A percentile compares a stretch with the other conserved stretches of the same genome.
These are phyloP conservation scores for Zygaena filipendulae DNA, from an alignment of 2,888 invertebrate genomes.

Conservation along the genomic window DNA sequence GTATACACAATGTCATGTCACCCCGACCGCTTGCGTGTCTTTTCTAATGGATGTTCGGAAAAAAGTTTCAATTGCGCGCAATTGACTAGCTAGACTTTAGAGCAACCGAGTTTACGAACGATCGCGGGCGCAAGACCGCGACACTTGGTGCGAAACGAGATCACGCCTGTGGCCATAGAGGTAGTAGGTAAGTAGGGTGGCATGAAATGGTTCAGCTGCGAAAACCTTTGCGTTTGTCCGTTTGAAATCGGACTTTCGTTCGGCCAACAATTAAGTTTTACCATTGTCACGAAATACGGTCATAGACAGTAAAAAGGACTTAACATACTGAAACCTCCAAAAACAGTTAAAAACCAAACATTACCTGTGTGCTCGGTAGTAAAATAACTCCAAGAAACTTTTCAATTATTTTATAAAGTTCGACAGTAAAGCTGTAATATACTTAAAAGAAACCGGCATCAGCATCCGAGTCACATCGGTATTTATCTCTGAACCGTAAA, in stretches of 20 bases:
- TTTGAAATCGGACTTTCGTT: slow-evolving; percentile 39
- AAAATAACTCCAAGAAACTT: too few species aligned
- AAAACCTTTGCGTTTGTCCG: slow-evolving; percentile 15
- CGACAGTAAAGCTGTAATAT: too few species aligned
- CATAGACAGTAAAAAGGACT: too few species aligned
- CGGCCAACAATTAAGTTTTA: slow-evolving; percentile 35
- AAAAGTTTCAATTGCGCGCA: slow-evolving; percentile 54
- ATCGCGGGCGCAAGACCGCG: slow-evolving; percentile 43
- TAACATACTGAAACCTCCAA: too few species aligned
- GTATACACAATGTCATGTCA: slow-evolving; percentile 31
- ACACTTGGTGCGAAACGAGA: slow-evolving; percentile 41
- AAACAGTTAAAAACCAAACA: too few species aligned
- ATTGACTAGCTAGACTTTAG: slow-evolving; percentile 56
- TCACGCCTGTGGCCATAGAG: slow-evolving; percentile 24
- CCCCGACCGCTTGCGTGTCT: slow-evolving; percentile 40
- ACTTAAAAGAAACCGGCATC: too few species aligned
- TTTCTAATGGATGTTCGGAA: slow-evolving; percentile 47
- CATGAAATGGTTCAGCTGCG: too few species aligned
- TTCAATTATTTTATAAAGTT: too few species aligned
- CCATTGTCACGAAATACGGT: slow-evolving; percentile 43
- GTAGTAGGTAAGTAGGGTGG: too few species aligned
- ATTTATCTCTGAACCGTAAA: slow-evolving; percentile 31
- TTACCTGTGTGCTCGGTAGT: too few species aligned
- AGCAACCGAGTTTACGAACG: slow-evolving; percentile 37
- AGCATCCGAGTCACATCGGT: slow-evolving; percentile 21